phyloP scores from a whole-genome alignment of 2,888 invertebrate species.

The Ceriagrion tenellum region DNA sequence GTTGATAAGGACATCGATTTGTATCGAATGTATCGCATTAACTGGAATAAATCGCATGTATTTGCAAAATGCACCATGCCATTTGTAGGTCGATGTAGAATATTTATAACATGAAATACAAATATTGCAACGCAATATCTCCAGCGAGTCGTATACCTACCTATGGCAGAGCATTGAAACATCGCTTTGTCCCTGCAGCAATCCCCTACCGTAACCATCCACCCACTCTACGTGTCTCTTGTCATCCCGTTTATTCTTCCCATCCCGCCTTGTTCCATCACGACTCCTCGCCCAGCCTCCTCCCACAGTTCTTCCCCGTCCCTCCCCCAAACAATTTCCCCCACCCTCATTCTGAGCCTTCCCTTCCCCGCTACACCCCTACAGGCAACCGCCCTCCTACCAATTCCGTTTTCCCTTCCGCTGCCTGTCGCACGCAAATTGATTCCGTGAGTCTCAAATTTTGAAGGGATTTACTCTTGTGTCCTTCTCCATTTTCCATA shows the following conservation, averaged over 20 bases:
- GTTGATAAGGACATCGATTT: too few species aligned
- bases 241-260: slow-evolving; percentile 29
- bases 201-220: not conserved
- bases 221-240: not conserved
- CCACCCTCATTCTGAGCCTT: too few species aligned
- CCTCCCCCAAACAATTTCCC: not conserved
- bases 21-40: too few species aligned
- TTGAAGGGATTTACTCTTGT: slow-evolving; percentile 33
- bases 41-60: too few species aligned
- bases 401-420: slow-evolving; percentile 40
- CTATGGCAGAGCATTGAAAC: too few species aligned
- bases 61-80: too few species aligned
- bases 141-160: too few species aligned
- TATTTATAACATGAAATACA: too few species aligned
- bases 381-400: not conserved
- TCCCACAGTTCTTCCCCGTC: too few species aligned
- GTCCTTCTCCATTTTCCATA: not conserved
- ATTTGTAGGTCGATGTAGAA: too few species aligned
- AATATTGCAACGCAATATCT: too few species aligned
- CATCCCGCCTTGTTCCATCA: not conserved
- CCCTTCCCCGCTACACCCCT: not conserved
- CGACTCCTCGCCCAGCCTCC: not conserved
- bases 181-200: not conserved
- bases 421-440: slow-evolving; percentile 57
- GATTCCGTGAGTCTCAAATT: slow-evolving; percentile 61